These are phyloP conservation scores for Hermetia illucens DNA, from an alignment of 1,140 invertebrate genomes.

Conservation along the genomic window DNA sequence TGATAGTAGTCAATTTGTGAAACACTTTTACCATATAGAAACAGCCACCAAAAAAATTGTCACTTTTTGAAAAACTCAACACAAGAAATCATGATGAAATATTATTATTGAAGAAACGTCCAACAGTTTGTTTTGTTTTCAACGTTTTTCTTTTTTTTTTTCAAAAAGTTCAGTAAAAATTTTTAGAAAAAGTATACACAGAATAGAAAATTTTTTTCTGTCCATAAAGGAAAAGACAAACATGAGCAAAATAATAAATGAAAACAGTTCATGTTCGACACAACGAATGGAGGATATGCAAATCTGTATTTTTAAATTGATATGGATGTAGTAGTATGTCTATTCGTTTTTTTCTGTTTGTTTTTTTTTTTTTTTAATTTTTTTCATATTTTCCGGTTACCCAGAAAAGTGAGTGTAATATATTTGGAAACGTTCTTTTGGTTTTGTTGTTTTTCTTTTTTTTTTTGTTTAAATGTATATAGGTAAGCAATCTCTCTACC, in stretches of 20 bases:
- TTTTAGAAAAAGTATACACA: not conserved
- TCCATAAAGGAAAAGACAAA: conserved; percentile 4
- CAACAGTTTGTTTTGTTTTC: no score
- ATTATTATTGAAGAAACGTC: no score
- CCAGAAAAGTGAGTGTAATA: not conserved
- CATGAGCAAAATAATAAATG: conserved; percentile 6
- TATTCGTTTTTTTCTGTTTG: no score
- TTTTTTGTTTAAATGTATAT: conserved; percentile 13
- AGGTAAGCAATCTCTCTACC: conserved; percentile 49
- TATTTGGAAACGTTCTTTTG: conserved; percentile 3
- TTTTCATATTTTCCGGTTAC: no score
- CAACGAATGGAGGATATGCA: no score
- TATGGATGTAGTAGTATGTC: no score
- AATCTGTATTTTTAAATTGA: no score
- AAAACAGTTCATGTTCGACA: no score
- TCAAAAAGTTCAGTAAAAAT: not conserved
- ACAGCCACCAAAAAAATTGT: no score
- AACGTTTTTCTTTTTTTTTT: no score
- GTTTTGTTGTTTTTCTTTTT: conserved; percentile 10
- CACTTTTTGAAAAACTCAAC: not conserved
- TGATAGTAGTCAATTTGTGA: conserved; percentile 18
- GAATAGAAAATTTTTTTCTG: conserved; percentile 11
- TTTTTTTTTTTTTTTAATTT: conserved; percentile 1
- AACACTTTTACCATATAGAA: not conserved
- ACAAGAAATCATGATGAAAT: no score